phyloP scores from a whole-genome alignment of 2,888 invertebrate species.

The Acleris laterana region DNA sequence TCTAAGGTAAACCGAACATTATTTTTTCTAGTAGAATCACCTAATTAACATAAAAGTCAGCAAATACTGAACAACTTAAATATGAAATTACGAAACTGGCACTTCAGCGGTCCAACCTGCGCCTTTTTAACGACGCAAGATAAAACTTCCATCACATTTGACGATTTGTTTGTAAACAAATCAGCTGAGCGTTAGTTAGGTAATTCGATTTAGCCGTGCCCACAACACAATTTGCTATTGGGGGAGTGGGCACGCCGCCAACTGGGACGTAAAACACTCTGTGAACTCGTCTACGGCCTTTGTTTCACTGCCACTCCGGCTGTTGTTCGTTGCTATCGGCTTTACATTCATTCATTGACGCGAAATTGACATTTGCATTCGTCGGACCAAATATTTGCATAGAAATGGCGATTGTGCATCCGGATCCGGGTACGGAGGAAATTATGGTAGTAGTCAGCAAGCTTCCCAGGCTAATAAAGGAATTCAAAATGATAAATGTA shows the following conservation, averaged over 20 bases:
- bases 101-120: background rate
- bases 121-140: conserved; percentile 1
- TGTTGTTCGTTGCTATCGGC: background rate
- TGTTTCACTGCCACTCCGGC: conserved; percentile 20
- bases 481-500: no score
- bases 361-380: conserved; percentile 22
- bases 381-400: background rate
- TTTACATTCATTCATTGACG: conserved; percentile 26
- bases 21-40: no score
- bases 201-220: conserved; percentile 21
- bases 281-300: conserved; percentile 18
- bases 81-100: background rate
- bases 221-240: conserved; percentile 20
- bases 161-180: conserved; percentile 33
- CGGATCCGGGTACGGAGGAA: background rate
- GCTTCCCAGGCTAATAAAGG: no score
- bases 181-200: conserved; percentile 28
- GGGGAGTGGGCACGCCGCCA: conserved; percentile 30
- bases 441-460: no score
- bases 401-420: conserved; percentile 5
- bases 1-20: no score
- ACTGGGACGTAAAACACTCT: conserved; percentile 8
- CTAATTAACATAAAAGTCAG: no score
- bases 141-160: conserved; percentile 8
- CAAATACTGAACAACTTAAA: no score